Evolutionary conservation across 2,113 vertebrate species (phyloP).

Genomic region (Poeciliopsis turrubarensis): DNA sequence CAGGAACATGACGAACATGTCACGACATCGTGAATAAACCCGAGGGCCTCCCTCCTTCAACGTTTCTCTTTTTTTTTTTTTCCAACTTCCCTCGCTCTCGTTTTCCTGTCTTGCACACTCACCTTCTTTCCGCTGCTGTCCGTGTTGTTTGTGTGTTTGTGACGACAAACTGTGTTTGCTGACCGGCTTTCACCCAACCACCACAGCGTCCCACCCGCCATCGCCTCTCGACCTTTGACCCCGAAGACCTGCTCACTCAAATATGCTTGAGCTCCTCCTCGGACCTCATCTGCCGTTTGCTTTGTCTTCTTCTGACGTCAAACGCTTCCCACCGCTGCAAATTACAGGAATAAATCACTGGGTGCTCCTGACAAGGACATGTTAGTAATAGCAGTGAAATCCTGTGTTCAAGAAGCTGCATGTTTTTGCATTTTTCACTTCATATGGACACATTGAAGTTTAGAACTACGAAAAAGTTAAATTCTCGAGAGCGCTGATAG

Average conservation of each 20-base stretch:
- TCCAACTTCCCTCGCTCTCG: neutral
- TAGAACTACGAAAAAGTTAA: neutral
- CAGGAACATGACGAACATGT: constrained; percentile 71
- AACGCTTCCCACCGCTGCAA: constrained; percentile 38
- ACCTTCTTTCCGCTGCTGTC: neutral
- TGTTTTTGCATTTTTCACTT: neutral
- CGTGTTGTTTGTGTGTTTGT: constrained; percentile 40
- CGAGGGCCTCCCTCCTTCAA: constrained; percentile 39
- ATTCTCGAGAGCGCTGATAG: constrained; percentile 8
- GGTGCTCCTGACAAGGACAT: constrained; percentile 11
- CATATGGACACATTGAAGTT: neutral
- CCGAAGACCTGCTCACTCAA: constrained; percentile 28
- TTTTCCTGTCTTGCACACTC: constrained; percentile 3
- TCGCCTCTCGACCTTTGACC: constrained; percentile 58
- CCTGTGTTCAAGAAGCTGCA: constrained; percentile 4
- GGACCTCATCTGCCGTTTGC: constrained; percentile 45
- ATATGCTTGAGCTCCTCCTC: constrained; percentile 24
- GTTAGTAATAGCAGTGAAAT: constrained; percentile 22
- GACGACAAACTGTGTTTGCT: constrained; percentile 67
- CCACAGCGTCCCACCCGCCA: constrained; percentile 20
- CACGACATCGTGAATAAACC: constrained; percentile 63
- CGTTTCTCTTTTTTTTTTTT: neutral
- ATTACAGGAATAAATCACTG: constrained; percentile 45
- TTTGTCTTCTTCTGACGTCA: constrained; percentile 65
- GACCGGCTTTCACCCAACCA: constrained; percentile 34